Evolutionary conservation across 2,113 vertebrate species (phyloP).

Genomic region (Lagopus muta): DNA sequence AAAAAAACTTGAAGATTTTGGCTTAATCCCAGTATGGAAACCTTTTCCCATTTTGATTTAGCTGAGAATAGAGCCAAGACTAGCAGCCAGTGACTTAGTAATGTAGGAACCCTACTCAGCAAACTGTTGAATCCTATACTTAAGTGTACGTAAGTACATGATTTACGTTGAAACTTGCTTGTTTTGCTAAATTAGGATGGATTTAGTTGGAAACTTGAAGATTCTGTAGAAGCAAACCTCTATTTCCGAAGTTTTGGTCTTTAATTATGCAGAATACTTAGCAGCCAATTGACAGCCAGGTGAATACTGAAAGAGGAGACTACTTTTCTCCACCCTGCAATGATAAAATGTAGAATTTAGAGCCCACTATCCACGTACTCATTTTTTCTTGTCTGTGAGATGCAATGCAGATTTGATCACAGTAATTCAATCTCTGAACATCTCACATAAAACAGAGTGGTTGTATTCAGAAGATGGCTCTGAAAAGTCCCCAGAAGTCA

Average conservation of each 20-base stretch:
- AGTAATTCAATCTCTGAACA: background rate
- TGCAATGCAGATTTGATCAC: background rate
- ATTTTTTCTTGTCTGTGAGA: background rate
- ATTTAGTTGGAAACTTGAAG: constrained; percentile 26
- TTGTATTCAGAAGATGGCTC: background rate
- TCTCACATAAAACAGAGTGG: rapidly evolving
- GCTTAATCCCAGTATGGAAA: constrained; percentile 18
- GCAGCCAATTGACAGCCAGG: background rate
- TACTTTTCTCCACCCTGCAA: rapidly evolving
- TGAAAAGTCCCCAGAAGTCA: background rate
- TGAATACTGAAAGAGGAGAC: background rate
- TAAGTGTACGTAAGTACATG: constrained; percentile 34
- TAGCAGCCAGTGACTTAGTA: constrained; percentile 27
- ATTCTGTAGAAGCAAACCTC: background rate
- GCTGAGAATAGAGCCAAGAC: constrained; percentile 42
- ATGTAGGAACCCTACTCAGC: constrained; percentile 6
- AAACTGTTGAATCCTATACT: constrained; percentile 36
- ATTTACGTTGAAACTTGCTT: background rate
- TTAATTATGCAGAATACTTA: background rate
- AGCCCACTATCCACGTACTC: background rate
- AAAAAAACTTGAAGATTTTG: background rate
- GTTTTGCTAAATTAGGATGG: background rate
- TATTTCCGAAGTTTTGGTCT: background rate
- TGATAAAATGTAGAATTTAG: background rate
- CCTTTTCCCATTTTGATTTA: constrained; percentile 45